Evolutionary conservation across 2,888 invertebrate genomes (phyloP).

Genomic region (Mesoligia furuncula): DNA sequence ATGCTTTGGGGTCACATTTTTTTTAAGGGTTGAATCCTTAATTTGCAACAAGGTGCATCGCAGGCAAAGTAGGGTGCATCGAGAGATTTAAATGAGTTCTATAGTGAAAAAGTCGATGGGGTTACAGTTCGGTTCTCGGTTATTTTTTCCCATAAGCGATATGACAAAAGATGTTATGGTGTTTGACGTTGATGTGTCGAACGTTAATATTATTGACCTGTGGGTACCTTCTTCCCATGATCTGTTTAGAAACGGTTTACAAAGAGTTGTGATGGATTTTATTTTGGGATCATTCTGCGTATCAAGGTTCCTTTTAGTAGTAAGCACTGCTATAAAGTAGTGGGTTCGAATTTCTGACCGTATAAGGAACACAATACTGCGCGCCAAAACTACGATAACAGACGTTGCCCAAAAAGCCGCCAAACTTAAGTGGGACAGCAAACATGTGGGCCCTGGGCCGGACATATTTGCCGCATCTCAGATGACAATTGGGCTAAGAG

Average conservation of each 20-base stretch:
- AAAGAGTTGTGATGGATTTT: constrained; percentile 9
- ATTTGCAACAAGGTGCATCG: constrained; percentile 90
- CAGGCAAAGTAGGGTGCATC: constrained; percentile 83
- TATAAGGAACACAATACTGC: too few relatives aligned
- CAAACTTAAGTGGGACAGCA: too few relatives aligned
- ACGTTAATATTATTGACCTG: constrained; percentile 75
- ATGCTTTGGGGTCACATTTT: constrained; percentile 88
- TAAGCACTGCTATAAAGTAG: background rate
- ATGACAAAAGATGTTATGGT: constrained; percentile 82
- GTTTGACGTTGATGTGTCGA: constrained; percentile 85
- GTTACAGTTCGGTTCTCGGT: constrained; percentile 72
- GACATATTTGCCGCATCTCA: too few relatives aligned
- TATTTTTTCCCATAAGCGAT: constrained; percentile 82
- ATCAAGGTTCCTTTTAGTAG: background rate
- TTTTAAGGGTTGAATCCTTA: constrained; percentile 87
- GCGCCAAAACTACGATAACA: too few relatives aligned
- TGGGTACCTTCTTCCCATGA: constrained; percentile 64
- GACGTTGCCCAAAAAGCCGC: too few relatives aligned
- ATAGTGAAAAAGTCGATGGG: constrained; percentile 84
- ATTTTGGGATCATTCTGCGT: background rate
- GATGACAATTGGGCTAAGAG: too few relatives aligned
- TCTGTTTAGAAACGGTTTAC: constrained; percentile 57
- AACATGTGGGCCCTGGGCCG: too few relatives aligned
- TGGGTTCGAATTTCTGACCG: too few relatives aligned
- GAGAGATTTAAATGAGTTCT: constrained; percentile 87